These are phyloP conservation scores for Chymomyza caudatula DNA, from an alignment of 2,888 invertebrate species.

Conservation along the genomic window DNA sequence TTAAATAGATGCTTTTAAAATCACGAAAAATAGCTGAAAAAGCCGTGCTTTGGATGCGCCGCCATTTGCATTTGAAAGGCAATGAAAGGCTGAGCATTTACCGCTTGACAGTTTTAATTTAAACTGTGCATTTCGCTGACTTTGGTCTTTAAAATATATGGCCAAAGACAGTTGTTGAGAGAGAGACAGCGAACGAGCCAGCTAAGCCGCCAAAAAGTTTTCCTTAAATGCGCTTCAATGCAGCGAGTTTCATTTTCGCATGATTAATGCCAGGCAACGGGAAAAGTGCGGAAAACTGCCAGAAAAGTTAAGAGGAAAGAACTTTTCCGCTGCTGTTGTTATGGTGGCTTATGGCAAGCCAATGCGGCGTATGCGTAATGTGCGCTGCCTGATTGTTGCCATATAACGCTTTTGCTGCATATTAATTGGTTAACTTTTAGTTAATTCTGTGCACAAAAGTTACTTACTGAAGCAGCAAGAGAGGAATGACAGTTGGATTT, in stretches of 20 bases:
- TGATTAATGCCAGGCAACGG: conserved; percentile 51
- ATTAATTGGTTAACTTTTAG: conserved; percentile 50
- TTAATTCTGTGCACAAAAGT: background rate
- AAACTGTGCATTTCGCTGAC: background rate
- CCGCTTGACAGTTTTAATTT: conserved; percentile 19
- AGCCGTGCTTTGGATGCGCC: background rate
- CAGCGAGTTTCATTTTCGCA: conserved; percentile 15
- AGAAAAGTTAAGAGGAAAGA: background rate
- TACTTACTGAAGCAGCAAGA: too few species aligned
- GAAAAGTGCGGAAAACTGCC: conserved; percentile 22
- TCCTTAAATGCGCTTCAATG: background rate
- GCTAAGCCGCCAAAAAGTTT: conserved; percentile 1
- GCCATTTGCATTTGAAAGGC: conserved; percentile 27
- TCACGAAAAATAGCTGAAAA: background rate
- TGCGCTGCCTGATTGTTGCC: conserved; percentile 10
- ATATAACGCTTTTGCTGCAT: conserved; percentile 63
- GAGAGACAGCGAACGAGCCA: background rate
- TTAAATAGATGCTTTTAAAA: background rate
- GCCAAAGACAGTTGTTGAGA: background rate
- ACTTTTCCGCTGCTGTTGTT: conserved; percentile 26
- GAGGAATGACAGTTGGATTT: background rate
- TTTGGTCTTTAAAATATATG: background rate
- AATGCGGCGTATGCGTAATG: conserved; percentile 20
- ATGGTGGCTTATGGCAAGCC: conserved; percentile 7
- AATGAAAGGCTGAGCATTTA: conserved; percentile 11